Evolutionary conservation across 2,113 vertebrate genomes (phyloP).

Genomic region (Oostethus manadensis): DNA sequence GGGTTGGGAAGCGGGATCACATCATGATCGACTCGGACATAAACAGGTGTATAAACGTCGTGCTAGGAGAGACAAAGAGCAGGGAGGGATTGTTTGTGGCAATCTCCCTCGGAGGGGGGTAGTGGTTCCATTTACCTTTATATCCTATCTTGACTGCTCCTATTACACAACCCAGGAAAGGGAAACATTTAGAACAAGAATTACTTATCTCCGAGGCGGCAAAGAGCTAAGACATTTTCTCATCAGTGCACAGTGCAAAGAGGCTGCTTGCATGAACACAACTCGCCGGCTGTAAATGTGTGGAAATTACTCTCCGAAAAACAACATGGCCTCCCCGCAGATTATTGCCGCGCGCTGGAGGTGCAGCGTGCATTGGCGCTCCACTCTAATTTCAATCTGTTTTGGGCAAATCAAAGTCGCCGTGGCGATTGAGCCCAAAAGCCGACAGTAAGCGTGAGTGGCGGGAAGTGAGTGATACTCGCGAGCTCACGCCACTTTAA

Average conservation of each 20-base stretch:
- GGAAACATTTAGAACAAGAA: conserved; percentile 84
- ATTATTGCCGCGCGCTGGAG: conserved; percentile 7
- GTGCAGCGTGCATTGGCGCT: too few relatives aligned
- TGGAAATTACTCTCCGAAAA: too few relatives aligned
- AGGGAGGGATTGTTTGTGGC: conserved; percentile 89
- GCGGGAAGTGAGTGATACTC: conserved; percentile 18
- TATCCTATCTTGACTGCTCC: conserved; percentile 78
- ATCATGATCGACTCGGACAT: conserved; percentile 89
- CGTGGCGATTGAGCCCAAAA: conserved; percentile 26
- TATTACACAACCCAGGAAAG: conserved; percentile 70
- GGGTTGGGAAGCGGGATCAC: conserved; percentile 75
- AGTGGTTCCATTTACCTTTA: conserved; percentile 81
- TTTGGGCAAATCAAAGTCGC: conserved; percentile 17
- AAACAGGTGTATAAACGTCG: conserved; percentile 91
- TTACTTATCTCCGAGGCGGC: conserved; percentile 76
- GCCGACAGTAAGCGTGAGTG: conserved; percentile 39
- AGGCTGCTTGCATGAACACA: neutral
- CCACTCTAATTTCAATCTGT: conserved; percentile 39
- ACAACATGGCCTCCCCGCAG: conserved; percentile 3
- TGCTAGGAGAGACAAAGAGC: conserved; percentile 92
- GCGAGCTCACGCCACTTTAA: conserved; percentile 4
- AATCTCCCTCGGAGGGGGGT: conserved; percentile 88
- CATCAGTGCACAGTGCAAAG: conserved; percentile 24
- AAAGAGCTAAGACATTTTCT: conserved; percentile 63
- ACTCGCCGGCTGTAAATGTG: neutral